Percentiles rank a stretch among this genome's conserved stretches.
These are phyloP conservation scores for Hybos culiciformis DNA, from an alignment of 2,888 invertebrate species.

Conservation along the genomic window DNA sequence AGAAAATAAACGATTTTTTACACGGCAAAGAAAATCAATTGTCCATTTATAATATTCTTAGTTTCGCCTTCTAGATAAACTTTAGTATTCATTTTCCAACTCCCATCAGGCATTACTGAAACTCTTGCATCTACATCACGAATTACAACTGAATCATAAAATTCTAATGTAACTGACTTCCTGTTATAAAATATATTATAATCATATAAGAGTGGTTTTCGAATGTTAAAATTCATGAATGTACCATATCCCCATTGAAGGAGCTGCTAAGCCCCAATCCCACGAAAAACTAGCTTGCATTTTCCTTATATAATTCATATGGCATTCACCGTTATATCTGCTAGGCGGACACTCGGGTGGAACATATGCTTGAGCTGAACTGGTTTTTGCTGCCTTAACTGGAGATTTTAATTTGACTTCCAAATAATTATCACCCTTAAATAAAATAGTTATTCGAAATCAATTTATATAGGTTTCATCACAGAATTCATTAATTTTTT, in stretches of 20 bases:
- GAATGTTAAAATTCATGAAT: too few relatives aligned
- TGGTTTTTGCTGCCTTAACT: slow-evolving; percentile 42
- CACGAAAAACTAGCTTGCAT: slow-evolving; percentile 92
- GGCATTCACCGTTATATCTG: slow-evolving; percentile 76
- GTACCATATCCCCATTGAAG: slow-evolving; percentile 90
- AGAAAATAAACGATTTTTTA: too few relatives aligned
- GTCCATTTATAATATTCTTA: slow-evolving; percentile 21
- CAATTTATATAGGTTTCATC: neutral
- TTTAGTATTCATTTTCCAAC: slow-evolving; percentile 37
- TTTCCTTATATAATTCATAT: slow-evolving; percentile 80
- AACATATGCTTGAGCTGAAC: slow-evolving; percentile 26
- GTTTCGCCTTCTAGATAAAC: slow-evolving; percentile 32
- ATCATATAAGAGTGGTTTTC: too few relatives aligned
- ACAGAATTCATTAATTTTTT: neutral
- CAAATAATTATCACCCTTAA: slow-evolving; percentile 46
- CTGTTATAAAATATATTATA: too few relatives aligned
- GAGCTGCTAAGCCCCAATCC: slow-evolving; percentile 96
- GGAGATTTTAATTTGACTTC: slow-evolving; percentile 51
- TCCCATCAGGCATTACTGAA: slow-evolving; percentile 16
- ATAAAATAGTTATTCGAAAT: slow-evolving; percentile 17
- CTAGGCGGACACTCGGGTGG: slow-evolving; percentile 66
- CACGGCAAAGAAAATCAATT: slow-evolving; percentile 25
- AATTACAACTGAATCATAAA: slow-evolving; percentile 48
- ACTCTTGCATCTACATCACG: slow-evolving; percentile 41
- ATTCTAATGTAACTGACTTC: slow-evolving; percentile 45